phyloP scores from a whole-genome alignment of 2,113 vertebrate genomes.

The Hepsetus odoe region DNA sequence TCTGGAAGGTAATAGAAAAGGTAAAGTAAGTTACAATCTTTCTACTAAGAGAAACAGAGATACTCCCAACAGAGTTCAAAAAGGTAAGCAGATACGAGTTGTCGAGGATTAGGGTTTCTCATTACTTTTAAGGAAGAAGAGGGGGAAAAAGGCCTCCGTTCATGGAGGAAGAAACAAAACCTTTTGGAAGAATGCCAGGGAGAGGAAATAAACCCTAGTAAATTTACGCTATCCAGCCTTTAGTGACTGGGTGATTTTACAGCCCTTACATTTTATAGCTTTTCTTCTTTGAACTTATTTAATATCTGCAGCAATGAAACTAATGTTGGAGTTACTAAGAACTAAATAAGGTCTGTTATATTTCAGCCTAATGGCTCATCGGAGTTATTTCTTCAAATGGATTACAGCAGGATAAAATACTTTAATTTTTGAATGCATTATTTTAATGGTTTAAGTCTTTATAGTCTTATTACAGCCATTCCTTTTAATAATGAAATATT shows the following conservation, averaged over 20 bases:
- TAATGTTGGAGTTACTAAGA: neutral
- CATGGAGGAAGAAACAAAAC: neutral
- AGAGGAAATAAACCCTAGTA: neutral
- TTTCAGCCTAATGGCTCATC: too few relatives aligned
- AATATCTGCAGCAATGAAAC: neutral
- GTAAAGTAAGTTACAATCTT: neutral
- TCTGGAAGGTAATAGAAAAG: too few relatives aligned
- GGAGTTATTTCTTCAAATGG: too few relatives aligned
- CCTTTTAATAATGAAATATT: too few relatives aligned
- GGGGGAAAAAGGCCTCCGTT: slow-evolving; percentile 1
- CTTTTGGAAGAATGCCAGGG: neutral
- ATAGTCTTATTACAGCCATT: too few relatives aligned
- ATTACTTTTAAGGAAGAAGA: slow-evolving; percentile 19
- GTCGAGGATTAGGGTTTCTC: neutral
- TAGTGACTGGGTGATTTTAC: neutral
- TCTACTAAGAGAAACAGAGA: neutral
- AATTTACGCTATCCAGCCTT: neutral
- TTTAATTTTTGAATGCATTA: too few relatives aligned
- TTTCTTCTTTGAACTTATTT: neutral
- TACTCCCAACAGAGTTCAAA: neutral
- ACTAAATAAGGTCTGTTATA: too few relatives aligned
- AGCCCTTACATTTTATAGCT: neutral
- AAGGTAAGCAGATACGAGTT: neutral
- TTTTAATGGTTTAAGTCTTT: too few relatives aligned
- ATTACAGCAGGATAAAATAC: too few relatives aligned